Conservation (phyloP, 2,113 vertebrate genomes). For the Mormoops blainvillei region DNA sequence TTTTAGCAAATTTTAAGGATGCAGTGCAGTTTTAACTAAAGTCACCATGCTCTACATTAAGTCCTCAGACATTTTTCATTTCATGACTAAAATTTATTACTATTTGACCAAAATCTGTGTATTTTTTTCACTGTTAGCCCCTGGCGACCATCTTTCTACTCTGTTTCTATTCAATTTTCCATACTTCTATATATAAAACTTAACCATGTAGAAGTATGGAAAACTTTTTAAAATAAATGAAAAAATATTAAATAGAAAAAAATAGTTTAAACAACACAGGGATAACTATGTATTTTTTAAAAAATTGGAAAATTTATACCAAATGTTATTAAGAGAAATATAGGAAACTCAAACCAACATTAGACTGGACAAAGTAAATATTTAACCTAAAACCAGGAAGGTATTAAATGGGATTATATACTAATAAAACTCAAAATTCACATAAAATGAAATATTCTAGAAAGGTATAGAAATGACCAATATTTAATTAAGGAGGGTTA, state of each 20-base stretch:
- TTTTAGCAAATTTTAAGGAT: not conserved
- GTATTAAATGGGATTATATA: not conserved
- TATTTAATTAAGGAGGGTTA: not conserved
- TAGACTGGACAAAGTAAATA: not conserved
- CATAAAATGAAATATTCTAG: not conserved
- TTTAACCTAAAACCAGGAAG: not conserved
- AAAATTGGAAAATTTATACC: not conserved
- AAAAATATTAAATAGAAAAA: not conserved
- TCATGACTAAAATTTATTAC: not conserved
- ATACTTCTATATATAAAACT: not conserved
- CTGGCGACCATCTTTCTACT: not conserved
- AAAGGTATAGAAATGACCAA: not conserved
- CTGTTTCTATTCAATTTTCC: not conserved
- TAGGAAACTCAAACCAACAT: not conserved
- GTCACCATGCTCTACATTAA: not conserved
- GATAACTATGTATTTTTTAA: not conserved
- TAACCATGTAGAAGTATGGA: not conserved
- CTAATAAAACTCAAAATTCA: not conserved
- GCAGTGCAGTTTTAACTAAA: not conserved
- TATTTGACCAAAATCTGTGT: not conserved
- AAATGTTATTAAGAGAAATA: not conserved
- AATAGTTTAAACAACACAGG: not conserved
- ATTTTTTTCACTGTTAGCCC: not conserved
- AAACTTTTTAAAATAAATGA: not conserved
- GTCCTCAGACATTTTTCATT: not conserved